Evolutionary conservation across 37 sponge, comb jelly and placozoan species (phyloP).

Genomic region (Hexactinellida sp.): DNA sequence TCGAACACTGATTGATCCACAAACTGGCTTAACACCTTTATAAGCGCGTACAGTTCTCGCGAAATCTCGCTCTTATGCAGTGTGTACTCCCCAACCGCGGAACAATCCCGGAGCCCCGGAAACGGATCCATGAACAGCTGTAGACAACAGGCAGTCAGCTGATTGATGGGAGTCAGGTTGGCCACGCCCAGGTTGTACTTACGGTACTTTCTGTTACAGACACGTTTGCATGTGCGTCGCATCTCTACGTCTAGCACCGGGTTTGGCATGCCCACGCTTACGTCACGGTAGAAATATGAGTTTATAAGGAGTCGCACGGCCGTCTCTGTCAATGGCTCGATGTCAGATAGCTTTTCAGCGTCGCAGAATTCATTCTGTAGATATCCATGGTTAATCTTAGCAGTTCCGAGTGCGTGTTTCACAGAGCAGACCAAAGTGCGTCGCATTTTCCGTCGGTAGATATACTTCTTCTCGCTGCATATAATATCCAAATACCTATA

Average conservation of each 20-base stretch:
- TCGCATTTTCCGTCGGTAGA: background rate
- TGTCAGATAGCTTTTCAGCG: background rate
- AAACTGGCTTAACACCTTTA: background rate
- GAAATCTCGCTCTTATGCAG: background rate
- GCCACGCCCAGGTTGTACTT: background rate
- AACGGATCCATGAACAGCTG: constrained; percentile 13
- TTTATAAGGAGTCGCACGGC: background rate
- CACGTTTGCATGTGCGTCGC: background rate
- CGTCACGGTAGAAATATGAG: constrained; percentile 8
- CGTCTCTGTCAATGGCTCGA: background rate
- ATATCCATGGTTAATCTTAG: background rate
- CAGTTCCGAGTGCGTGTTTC: background rate
- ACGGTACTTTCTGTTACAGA: background rate
- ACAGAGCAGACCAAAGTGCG: background rate
- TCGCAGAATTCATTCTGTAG: background rate
- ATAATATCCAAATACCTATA: background rate
- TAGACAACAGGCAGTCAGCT: constrained; percentile 17
- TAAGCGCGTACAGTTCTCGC: background rate
- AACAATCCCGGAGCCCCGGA: background rate
- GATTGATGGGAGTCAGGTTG: background rate
- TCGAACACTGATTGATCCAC: background rate
- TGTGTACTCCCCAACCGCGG: background rate
- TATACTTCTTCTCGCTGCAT: background rate
- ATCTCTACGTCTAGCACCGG: background rate
- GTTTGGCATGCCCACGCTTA: background rate